Evolutionary conservation across 2,797 vertebrate genomes (phyloP).

Genomic region (Megalops cyprinoides): DNA sequence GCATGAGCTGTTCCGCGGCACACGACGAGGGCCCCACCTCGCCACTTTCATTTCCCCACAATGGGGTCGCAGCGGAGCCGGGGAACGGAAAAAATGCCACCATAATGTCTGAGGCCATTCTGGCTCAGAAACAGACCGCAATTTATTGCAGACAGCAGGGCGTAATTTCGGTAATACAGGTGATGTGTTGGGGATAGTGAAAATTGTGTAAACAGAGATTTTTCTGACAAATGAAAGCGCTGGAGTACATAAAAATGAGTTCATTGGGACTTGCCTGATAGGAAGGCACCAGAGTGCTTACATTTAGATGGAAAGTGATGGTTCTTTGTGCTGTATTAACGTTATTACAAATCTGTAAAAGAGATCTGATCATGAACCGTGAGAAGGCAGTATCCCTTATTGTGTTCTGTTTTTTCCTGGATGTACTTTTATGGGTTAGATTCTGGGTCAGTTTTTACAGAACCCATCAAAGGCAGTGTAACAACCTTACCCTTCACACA

Average conservation of each 20-base stretch:
- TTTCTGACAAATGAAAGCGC: background rate
- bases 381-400: background rate
- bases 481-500: background rate
- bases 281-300: background rate
- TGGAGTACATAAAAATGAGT: constrained; percentile 1
- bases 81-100: constrained; percentile 50
- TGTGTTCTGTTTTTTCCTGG: background rate
- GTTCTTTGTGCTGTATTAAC: background rate
- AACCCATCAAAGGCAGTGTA: background rate
- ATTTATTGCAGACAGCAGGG: constrained; percentile 50
- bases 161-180: constrained; percentile 28
- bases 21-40: constrained; percentile 63
- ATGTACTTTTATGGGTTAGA: background rate
- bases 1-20: constrained; percentile 61
- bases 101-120: constrained; percentile 40
- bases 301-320: background rate
- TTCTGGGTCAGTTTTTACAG: background rate
- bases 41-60: constrained; percentile 66
- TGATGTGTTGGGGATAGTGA: background rate
- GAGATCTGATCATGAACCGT: background rate
- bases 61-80: constrained; percentile 42
- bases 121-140: constrained; percentile 64
- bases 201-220: constrained; percentile 16
- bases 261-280: background rate
- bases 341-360: background rate